Evolutionary conservation across 2,888 invertebrate species (phyloP), one percentile per base, ranked within the genome.

Genomic region (Linnaemya tessellans): DNA sequence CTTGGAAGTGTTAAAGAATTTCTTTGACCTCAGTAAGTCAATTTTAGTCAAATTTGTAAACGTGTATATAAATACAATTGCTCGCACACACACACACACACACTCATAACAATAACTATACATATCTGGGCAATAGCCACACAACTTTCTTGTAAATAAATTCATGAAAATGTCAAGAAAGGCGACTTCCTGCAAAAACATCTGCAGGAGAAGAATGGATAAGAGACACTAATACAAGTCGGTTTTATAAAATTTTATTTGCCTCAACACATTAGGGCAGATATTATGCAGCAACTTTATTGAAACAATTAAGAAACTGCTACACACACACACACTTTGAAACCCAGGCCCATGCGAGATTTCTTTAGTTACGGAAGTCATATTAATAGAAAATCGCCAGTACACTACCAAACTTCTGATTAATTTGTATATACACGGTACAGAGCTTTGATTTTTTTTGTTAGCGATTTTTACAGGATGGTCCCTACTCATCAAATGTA

Each of bases 21-120:
- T 79, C 75, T 71, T 56, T 85, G 82, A 85, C 85, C 85, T 60
- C 79, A 79, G 75, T 71, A 85, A 80, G 79, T 85, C 82, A 82
- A 82, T 80, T 79, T 80, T 46, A 58, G 58, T 71, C 41, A 82
- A 79, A 65, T 62, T 51, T 58, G 46, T 18, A 74, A 49, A 54
- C 18, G 13, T 56, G 58, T 62, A 58, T 3, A 18, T 30, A 20
- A 7, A 20, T 60, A 13, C 2, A 58, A 58, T 25, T 25, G 25
- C 18, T 18, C 2, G 15, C 20, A 60, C 15, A 20, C 20, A 49
- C 20, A 56, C 46, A 56, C 43, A 46, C 35, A 54, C 41, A 22
- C 8, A 46, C 20, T n/a, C 43, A 46, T 49, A 5, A 5, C 18
- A 15, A 20, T 49, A 20, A 9, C 1, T n/a, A 10, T 9, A 25